Evolutionary conservation across 2,113 vertebrate species (phyloP), one percentile per base, ranked within the genome.

Genomic region (Capreolus pygargus): DNA sequence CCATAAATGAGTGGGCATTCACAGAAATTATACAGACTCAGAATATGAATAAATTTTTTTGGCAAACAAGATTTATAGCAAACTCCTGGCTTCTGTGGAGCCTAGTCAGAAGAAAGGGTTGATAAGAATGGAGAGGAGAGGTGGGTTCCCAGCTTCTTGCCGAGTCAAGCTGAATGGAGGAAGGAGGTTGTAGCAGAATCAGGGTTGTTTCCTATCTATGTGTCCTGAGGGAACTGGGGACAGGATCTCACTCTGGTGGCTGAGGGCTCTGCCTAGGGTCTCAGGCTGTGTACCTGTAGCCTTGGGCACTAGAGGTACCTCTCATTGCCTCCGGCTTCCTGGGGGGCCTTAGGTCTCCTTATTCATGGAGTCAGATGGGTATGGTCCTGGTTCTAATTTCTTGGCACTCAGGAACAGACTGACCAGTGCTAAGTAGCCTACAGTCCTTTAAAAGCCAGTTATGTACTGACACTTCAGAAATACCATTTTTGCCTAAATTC

Each of bases 221-320:
- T 39, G 17, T 79, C 6, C 23, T 43, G 30, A 79, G 36, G 60
- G 52, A 61, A 12, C 57, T 7, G 7, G 39, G 30, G 39, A 2
- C 2, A 17, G 1, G 2, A 28, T 85, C 25, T 83, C 1, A 0
- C 12, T 47, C 5, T 2, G 15, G 23, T 12, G 7, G 1, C 19
- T 2, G 7, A 16, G 5, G 50, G 2, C 55, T 91, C 55, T 89
- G 39, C 60, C 6, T 23, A 1, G 1, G 8, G 10, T 86, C 23
- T 87, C 25, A 19, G 70, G 39, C 6, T 74, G 28, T 45, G 25
- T 0, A 1, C 39, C 23, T 45, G 28, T 23, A 94, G 23, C 6
- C 27, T 50, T 39, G 39, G 52, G 14, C 27, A 5, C 12, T 12
- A 17, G 50, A 58, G 27, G 10, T 1, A 45, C 2, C 0, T 64